Percentiles rank a stretch among this genome's conserved stretches.
These are phyloP conservation scores for Taxidea taxus DNA, from an alignment of 2,113 vertebrate species.

Conservation along the genomic window DNA sequence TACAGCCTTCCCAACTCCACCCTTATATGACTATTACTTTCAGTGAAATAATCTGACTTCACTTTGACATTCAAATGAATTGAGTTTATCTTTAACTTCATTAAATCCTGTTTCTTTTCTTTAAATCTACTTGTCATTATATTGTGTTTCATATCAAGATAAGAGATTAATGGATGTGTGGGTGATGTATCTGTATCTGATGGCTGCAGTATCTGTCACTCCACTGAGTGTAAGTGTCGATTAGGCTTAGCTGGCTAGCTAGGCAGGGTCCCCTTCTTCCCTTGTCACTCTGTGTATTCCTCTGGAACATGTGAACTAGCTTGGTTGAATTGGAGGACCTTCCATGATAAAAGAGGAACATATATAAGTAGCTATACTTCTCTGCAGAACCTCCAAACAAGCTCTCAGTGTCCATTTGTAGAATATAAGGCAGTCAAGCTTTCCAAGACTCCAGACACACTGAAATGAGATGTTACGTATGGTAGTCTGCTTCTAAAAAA, in stretches of 20 bases:
- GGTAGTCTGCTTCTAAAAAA: background rate
- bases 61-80: background rate
- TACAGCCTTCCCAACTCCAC: background rate
- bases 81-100: background rate
- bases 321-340: background rate
- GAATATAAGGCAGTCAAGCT: background rate
- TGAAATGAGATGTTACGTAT: background rate
- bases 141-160: background rate
- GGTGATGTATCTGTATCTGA: background rate
- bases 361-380: background rate
- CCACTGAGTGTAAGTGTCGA: background rate
- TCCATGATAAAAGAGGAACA: background rate
- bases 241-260: background rate
- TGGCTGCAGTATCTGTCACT: background rate
- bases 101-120: background rate
- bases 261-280: background rate
- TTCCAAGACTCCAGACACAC: background rate
- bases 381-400: background rate
- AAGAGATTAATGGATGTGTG: background rate
- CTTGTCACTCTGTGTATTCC: background rate
- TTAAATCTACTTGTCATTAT: background rate
- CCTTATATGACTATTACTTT: background rate
- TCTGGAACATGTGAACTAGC: background rate
- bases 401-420: background rate
- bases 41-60: background rate